phyloP scores from a whole-genome alignment of 2,888 invertebrate species.

The Noctua janthe region DNA sequence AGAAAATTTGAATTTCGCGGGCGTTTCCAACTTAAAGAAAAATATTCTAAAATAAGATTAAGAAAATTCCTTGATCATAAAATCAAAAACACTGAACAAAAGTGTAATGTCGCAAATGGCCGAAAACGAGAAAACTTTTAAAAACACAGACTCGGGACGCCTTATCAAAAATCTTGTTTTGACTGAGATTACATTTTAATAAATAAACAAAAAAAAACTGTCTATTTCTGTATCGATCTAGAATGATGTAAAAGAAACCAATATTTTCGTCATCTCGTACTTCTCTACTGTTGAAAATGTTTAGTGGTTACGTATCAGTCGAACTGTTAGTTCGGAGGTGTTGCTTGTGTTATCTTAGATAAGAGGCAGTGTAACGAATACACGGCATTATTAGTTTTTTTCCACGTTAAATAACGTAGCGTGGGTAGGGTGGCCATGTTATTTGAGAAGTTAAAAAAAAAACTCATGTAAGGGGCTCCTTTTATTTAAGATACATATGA shows the following conservation, averaged over 20 bases:
- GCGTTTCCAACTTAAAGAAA: too few relatives aligned
- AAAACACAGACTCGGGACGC: not conserved
- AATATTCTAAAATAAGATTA: not conserved
- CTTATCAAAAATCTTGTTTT: not conserved
- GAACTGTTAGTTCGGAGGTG: slow-evolving; percentile 16
- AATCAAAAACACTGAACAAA: not conserved
- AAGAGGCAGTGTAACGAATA: slow-evolving; percentile 45
- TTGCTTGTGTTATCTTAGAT: slow-evolving; percentile 25
- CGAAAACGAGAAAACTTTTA: not conserved
- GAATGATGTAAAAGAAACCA: slow-evolving; percentile 56
- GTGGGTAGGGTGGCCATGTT: slow-evolving; percentile 17
- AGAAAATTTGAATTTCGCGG: too few relatives aligned
- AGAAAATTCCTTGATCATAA: not conserved
- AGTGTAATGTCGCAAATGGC: not conserved
- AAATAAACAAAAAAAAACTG: slow-evolving; percentile 12
- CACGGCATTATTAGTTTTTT: slow-evolving; percentile 30
- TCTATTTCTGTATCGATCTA: slow-evolving; percentile 21
- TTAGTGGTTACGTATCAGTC: slow-evolving; percentile 16
- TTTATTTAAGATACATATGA: not conserved
- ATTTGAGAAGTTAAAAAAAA: not conserved
- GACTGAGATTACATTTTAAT: slow-evolving; percentile 1
- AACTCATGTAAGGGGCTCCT: not conserved
- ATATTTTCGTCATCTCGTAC: slow-evolving; percentile 49
- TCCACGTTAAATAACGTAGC: slow-evolving; percentile 30
- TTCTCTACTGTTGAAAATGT: not conserved